Conservation (phyloP, 1,140 invertebrate genomes). For the Drosophila virilis region DNA sequence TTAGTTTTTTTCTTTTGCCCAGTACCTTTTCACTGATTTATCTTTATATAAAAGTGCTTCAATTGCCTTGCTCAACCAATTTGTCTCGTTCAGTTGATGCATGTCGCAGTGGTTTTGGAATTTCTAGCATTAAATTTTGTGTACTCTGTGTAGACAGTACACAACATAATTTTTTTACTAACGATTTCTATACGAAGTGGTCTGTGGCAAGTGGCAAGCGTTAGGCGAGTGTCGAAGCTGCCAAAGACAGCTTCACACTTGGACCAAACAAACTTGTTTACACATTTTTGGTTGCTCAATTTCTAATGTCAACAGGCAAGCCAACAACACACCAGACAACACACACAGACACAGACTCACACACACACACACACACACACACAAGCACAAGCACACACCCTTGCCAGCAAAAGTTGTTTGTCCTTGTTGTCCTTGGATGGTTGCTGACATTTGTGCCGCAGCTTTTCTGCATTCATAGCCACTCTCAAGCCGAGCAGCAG, state of each 20-base stretch:
- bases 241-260: slow-evolving; percentile 68
- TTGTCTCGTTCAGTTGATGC: slow-evolving; percentile 67
- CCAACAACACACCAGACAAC: slow-evolving; percentile 49
- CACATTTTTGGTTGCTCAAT: slow-evolving; percentile 82
- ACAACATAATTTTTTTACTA: slow-evolving; percentile 54
- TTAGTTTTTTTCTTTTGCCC: slow-evolving; percentile 28
- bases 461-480: slow-evolving; percentile 44
- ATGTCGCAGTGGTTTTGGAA: slow-evolving; percentile 33
- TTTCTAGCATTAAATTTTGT: slow-evolving; percentile 42
- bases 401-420: slow-evolving; percentile 37
- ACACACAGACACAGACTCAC: slow-evolving; percentile 17
- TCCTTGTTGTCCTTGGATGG: slow-evolving; percentile 65
- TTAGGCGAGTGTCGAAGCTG: slow-evolving; percentile 42
- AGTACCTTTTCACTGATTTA: slow-evolving; percentile 61
- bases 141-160: slow-evolving; percentile 11
- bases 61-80: slow-evolving; percentile 42
- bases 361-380: slow-evolving; percentile 16
- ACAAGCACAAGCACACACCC: slow-evolving; percentile 1
- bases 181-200: slow-evolving; percentile 35
- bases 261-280: slow-evolving; percentile 78
- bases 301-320: slow-evolving; percentile 78
- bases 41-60: slow-evolving; percentile 30
- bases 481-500: slow-evolving; percentile 29
- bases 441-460: slow-evolving; percentile 34
- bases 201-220: slow-evolving; percentile 28